These are phyloP conservation scores for Nebria brevicollis DNA, from an alignment of 2,888 invertebrate species.

Conservation along the genomic window DNA sequence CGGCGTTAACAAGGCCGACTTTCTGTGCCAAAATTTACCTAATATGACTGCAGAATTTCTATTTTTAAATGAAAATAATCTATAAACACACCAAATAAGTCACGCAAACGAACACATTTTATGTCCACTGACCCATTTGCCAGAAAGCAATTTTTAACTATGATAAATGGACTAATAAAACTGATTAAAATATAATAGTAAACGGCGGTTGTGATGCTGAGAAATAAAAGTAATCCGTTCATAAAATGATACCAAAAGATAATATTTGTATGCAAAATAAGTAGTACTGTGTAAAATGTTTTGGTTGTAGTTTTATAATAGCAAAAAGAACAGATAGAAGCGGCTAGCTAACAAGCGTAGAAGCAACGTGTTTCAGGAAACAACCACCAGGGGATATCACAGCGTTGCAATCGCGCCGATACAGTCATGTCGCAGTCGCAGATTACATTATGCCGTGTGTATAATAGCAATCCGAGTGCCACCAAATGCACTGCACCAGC, in stretches of 20 bases:
- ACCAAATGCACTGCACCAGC: constrained; percentile 7
- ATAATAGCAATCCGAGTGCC: constrained; percentile 37
- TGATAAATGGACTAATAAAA: background rate
- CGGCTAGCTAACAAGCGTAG: constrained; percentile 10
- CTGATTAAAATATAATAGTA: too few species aligned
- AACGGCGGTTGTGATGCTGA: too few species aligned
- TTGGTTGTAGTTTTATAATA: constrained; percentile 8
- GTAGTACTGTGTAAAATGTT: constrained; percentile 24
- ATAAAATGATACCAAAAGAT: constrained; percentile 6
- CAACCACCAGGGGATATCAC: constrained; percentile 46
- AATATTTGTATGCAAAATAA: constrained; percentile 47
- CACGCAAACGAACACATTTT: background rate
- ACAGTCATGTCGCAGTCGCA: constrained; percentile 45
- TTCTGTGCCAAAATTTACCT: constrained; percentile 10
- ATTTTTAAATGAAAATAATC: background rate
- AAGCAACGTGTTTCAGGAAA: constrained; percentile 17
- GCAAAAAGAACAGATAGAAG: background rate
- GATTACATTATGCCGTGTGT: constrained; percentile 46
- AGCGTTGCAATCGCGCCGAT: constrained; percentile 45
- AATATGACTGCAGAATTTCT: background rate
- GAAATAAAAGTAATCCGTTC: background rate
- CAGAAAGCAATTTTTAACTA: background rate
- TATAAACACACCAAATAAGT: background rate
- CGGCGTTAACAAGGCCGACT: constrained; percentile 8
- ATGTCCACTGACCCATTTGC: too few species aligned